These are phyloP conservation scores for Semaprochilodus insignis DNA, from an alignment of 2,797 vertebrate genomes.

Conservation along the genomic window DNA sequence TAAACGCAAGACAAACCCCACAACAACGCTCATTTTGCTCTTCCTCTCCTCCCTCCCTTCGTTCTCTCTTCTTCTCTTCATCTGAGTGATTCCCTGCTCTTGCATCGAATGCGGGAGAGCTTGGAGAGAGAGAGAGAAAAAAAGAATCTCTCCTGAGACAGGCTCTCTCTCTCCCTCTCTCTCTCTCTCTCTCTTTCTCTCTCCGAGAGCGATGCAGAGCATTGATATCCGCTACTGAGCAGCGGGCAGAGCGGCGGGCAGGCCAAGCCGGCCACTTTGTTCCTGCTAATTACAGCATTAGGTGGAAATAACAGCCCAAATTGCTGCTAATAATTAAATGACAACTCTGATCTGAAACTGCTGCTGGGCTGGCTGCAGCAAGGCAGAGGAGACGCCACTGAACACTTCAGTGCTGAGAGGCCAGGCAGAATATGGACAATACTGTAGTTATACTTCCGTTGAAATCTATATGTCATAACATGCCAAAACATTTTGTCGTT, in stretches of 20 bases:
- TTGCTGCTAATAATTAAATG: slow-evolving; percentile 59
- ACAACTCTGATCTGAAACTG: slow-evolving; percentile 55
- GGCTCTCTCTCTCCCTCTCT: slow-evolving; percentile 7
- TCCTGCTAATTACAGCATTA: slow-evolving; percentile 55
- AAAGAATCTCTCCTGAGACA: slow-evolving; percentile 39
- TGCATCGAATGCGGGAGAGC: slow-evolving; percentile 20
- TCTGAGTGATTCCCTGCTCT: slow-evolving; percentile 12
- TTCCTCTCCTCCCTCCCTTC: slow-evolving; percentile 23
- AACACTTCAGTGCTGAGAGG: neutral
- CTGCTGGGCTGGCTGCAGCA: neutral
- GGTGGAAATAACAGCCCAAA: slow-evolving; percentile 54
- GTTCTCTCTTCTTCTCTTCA: neutral
- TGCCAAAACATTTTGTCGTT: too few relatives aligned
- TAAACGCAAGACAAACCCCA: slow-evolving; percentile 51
- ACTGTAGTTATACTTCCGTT: neutral
- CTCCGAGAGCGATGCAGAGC: slow-evolving; percentile 40
- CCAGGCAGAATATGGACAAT: neutral
- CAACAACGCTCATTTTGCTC: slow-evolving; percentile 47
- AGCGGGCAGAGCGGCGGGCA: neutral
- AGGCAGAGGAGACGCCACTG: neutral
- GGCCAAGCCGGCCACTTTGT: slow-evolving; percentile 39
- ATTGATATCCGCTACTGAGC: slow-evolving; percentile 35
- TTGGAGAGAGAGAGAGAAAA: slow-evolving; percentile 29
- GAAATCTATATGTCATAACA: too few relatives aligned
- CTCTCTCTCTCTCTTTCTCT: slow-evolving; percentile 48